Conservation (phyloP, 2,797 vertebrate genomes). For the Paratrypauchen microcephalus region DNA sequence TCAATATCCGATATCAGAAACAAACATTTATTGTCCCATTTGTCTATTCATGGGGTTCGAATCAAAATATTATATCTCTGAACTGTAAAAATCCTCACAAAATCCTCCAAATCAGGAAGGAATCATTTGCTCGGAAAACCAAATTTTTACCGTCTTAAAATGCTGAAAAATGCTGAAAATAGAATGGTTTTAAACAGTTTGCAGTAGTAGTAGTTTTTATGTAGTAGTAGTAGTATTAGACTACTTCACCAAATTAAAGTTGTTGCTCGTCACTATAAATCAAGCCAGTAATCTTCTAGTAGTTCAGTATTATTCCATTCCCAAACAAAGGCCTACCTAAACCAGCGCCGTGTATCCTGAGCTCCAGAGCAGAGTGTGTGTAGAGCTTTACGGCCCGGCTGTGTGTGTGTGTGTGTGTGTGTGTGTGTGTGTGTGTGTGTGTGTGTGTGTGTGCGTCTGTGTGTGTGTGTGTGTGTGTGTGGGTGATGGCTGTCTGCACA, state of each 20-base stretch:
- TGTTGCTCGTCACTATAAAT: not conserved
- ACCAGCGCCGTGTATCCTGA: not conserved
- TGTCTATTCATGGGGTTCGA: no score
- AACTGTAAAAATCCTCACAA: no score
- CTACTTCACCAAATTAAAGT: not conserved
- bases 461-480: slow-evolving; percentile 80
- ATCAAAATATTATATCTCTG: no score
- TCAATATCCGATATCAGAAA: no score
- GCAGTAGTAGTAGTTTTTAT: no score
- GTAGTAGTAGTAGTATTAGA: not conserved
- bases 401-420: slow-evolving; percentile 88
- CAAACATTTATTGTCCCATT: no score
- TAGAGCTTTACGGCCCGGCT: slow-evolving; percentile 92
- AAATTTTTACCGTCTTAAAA: no score
- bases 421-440: slow-evolving; percentile 88
- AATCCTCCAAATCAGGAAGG: no score
- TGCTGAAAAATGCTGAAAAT: no score
- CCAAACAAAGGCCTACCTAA: not conserved
- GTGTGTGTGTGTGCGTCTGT: slow-evolving; percentile 94
- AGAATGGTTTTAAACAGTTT: no score
- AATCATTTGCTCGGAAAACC: no score
- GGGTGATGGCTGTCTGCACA: slow-evolving; percentile 97
- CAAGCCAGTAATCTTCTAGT: not conserved
- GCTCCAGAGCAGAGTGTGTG: slow-evolving; percentile 59
- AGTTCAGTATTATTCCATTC: not conserved